phyloP scores from a whole-genome alignment of 2,113 vertebrate species.

The Caranx melampygus region DNA sequence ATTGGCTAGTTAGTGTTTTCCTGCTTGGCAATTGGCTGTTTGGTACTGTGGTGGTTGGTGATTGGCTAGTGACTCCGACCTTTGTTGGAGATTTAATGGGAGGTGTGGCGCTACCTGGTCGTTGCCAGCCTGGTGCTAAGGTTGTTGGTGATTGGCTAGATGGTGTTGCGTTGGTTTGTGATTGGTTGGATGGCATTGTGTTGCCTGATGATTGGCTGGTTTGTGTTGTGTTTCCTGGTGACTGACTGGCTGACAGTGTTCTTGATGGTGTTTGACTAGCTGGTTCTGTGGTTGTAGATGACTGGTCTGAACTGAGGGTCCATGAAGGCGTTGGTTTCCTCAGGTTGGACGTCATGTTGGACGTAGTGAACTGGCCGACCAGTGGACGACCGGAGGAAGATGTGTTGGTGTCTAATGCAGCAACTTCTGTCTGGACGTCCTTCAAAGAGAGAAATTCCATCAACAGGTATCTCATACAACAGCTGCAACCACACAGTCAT shows the following conservation, averaged over 20 bases:
- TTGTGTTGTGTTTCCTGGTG: not conserved
- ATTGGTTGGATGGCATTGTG: conserved; percentile 2
- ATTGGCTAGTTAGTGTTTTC: not conserved
- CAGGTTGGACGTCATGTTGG: conserved; percentile 19
- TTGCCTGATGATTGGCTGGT: conserved; percentile 6
- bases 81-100: not conserved
- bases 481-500: conserved; percentile 1
- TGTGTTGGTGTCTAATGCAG: conserved; percentile 57
- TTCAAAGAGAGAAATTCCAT: conserved; percentile 56
- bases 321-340: conserved; percentile 18
- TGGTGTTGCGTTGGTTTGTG: not conserved
- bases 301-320: conserved; percentile 38
- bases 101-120: not conserved
- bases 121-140: too few species aligned
- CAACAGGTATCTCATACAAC: conserved; percentile 30
- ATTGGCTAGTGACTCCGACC: not conserved
- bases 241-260: conserved; percentile 34
- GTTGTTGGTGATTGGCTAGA: not conserved
- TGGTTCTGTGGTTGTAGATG: conserved; percentile 16
- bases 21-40: not conserved
- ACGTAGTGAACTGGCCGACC: conserved; percentile 1
- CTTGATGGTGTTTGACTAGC: conserved; percentile 26
- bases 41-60: not conserved
- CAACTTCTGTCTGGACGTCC: conserved; percentile 53
- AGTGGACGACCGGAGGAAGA: conserved; percentile 34